Evolutionary conservation across 2,797 vertebrate species (phyloP).

Genomic region (Rhadinocentrus ornatus): DNA sequence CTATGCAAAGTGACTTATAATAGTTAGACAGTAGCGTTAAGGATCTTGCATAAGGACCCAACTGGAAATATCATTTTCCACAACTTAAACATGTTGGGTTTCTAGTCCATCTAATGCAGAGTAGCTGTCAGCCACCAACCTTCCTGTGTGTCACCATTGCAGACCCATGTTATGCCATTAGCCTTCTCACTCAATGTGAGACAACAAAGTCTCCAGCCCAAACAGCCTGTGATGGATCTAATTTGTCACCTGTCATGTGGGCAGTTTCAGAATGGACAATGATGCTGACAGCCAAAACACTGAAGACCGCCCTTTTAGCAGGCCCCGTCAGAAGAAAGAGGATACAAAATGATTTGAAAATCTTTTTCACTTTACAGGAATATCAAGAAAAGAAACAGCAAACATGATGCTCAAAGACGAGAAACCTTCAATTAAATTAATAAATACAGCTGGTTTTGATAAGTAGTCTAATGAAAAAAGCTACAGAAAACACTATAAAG

Average conservation of each 20-base stretch:
- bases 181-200: slow-evolving; percentile 49
- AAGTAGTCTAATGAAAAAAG: neutral
- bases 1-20: too few species aligned
- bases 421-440: neutral
- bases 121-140: slow-evolving; percentile 27
- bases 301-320: slow-evolving; percentile 37
- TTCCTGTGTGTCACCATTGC: slow-evolving; percentile 28
- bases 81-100: slow-evolving; percentile 13
- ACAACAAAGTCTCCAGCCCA: slow-evolving; percentile 59
- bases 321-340: neutral
- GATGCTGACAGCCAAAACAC: slow-evolving; percentile 66
- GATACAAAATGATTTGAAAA: neutral
- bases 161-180: slow-evolving; percentile 44
- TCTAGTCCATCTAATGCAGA: slow-evolving; percentile 7
- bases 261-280: slow-evolving; percentile 54
- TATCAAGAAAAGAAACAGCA: neutral
- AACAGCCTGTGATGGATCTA: slow-evolving; percentile 65
- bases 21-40: too few species aligned
- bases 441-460: slow-evolving; percentile 7
- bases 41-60: too few species aligned
- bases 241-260: slow-evolving; percentile 78
- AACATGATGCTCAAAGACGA: slow-evolving; percentile 1
- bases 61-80: too few species aligned
- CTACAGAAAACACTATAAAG: neutral
- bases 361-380: neutral